Evolutionary conservation across 2,888 invertebrate species (phyloP).

Genomic region (Synanthedon tipuliformis): DNA sequence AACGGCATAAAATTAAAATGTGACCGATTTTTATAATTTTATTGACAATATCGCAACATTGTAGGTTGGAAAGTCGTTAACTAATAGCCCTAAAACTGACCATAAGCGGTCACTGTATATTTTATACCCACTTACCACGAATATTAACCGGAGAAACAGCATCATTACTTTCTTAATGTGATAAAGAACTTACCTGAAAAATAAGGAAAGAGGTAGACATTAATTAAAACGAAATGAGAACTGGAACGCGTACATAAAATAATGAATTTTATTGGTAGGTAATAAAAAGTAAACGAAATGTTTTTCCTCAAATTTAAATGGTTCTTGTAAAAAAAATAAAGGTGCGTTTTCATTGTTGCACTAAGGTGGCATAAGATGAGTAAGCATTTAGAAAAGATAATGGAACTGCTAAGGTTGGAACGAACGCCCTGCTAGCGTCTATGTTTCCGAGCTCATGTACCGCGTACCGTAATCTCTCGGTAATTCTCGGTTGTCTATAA

Average conservation of each 20-base stretch:
- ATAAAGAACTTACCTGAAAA: conserved; percentile 33
- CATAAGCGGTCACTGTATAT: conserved; percentile 1
- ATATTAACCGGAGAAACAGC: conserved; percentile 8
- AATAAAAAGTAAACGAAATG: conserved; percentile 16
- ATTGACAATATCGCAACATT: conserved; percentile 3
- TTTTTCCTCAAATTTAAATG: conserved; percentile 21
- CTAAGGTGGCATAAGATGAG: too few relatives aligned
- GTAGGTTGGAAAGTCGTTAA: conserved; percentile 3
- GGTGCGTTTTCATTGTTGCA: too few relatives aligned
- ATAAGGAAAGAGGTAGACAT: conserved; percentile 16
- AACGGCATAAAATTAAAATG: neutral
- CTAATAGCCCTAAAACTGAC: conserved; percentile 5
- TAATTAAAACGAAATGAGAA: conserved; percentile 24
- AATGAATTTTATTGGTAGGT: conserved; percentile 21
- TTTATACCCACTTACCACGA: conserved; percentile 9
- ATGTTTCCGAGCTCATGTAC: too few relatives aligned
- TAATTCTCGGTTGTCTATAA: too few relatives aligned
- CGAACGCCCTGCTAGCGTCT: too few relatives aligned
- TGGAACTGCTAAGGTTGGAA: too few relatives aligned
- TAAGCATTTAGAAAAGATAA: too few relatives aligned
- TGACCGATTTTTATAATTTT: conserved; percentile 1
- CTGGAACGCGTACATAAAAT: conserved; percentile 12
- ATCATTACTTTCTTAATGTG: conserved; percentile 9
- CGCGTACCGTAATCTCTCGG: too few relatives aligned
- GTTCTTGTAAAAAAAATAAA: neutral